Evolutionary conservation across 2,888 invertebrate species (phyloP).

Genomic region (Poecilus cupreus): DNA sequence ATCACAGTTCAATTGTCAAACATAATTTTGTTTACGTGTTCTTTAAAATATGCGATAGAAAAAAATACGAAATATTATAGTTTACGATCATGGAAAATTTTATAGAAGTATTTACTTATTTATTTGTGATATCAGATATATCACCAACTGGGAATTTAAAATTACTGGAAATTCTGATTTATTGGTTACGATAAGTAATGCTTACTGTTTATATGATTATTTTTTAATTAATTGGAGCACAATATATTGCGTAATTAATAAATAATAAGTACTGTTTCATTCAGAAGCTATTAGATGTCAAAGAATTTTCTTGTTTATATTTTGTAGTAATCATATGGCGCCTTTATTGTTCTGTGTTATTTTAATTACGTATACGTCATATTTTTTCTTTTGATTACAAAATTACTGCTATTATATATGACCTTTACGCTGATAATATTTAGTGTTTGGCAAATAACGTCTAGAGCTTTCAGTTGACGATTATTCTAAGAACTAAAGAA

Average conservation of each 20-base stretch:
- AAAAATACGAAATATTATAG: neutral
- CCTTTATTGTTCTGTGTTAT: neutral
- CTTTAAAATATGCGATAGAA: neutral
- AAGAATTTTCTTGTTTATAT: conserved; percentile 11
- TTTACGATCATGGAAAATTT: conserved; percentile 4
- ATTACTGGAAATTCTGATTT: conserved; percentile 20
- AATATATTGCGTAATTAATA: neutral
- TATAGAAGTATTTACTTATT: neutral
- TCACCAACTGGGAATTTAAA: conserved; percentile 2
- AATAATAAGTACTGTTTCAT: too few species aligned
- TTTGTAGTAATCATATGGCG: neutral
- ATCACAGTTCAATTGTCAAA: neutral
- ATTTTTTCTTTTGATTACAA: neutral
- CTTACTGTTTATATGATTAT: conserved; percentile 18
- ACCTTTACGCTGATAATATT: conserved; percentile 10
- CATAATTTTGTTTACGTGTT: neutral
- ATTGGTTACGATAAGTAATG: conserved; percentile 2
- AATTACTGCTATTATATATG: conserved; percentile 1
- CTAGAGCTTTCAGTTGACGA: too few species aligned
- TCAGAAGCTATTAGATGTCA: neutral
- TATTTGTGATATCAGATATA: conserved; percentile 16
- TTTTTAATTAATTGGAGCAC: conserved; percentile 15
- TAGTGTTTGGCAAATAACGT: too few species aligned
- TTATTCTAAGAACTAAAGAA: too few species aligned
- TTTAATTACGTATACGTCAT: neutral